Base-by-base conservation (phyloP, 1,140 invertebrate genomes). In the Spodoptera frugiperda region DNA sequence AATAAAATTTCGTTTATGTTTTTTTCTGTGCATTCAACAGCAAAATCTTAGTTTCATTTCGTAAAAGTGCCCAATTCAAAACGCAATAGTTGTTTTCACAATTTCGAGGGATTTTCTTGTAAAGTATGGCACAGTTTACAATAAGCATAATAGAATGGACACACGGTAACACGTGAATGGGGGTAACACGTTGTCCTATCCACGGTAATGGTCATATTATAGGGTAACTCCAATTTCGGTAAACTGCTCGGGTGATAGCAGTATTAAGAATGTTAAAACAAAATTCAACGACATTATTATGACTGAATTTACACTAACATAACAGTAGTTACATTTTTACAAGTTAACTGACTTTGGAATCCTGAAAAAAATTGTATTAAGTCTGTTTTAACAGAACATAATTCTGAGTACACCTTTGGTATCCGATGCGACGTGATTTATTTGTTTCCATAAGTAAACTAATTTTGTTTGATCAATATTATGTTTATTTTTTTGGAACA, bases 161-260 rank as follows among this genome's bases (percentile, higher is more conserved):
- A 76, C 48, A 39, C 61, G 33, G 25, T 44, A 51, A 54, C 78
- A 84, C 77, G 57, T 70, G 78, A 78, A 84, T 80, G 83, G 84
- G 84, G 81, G 72, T 81, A 82, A 59, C 80, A 82, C 71, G 51
- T 63, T 72, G 76, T 75, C 46, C 63, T 81, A 78, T 82, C 77
- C 75, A 82, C 87, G 76, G 79, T 91, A 86, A 89, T 91, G 83
- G 77, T 89, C 89, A 89, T 91, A 77, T 89, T 86, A 89, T 84
- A 78, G 80, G 83, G 82, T 82, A 75, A 63, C 68, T 86, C 82
- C 83, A 86, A 83, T 84, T 86, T 81, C 82, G 76, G 85, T 79
- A 84, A 89, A 87, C 78, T 75, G 72, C 55, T 63, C 55, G 63
- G 78, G 63, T 76, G 73, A 81, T 74, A 78, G 53, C 67, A 78